Evolutionary conservation across 2,797 vertebrate genomes (phyloP), one percentile per base, ranked within the genome.

Genomic region (Muscicapa striata): DNA sequence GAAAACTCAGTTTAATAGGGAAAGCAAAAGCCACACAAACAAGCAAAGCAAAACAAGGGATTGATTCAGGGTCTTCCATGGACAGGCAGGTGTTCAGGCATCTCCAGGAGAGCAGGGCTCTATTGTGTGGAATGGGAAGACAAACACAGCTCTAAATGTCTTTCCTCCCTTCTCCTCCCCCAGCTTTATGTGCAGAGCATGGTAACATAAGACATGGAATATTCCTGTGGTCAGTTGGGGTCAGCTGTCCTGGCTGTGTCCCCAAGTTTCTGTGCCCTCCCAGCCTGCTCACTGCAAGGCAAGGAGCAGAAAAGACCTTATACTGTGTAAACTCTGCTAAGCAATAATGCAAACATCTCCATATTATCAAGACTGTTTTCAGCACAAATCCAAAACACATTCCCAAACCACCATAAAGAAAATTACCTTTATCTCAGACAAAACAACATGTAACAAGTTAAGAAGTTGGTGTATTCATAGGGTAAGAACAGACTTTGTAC

Each of bases 131-230:
- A 66, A 29, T 5, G 10, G n/a, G 57, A 70, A 62, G 67, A 46
- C 8, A 69, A 83, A 45, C 9, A 17, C 2, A 0, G 4, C 36
- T 51, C n/a, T 13, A 10, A 54, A 40, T 1, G 2, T 15, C 30
- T 34, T 10, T 11, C 51, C 12, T 22, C 72, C 10, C 38, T 59
- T 27, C 36, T 76, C 30, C 34, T n/a, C n/a, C 18, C 23, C 13
- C 48, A 40, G 24, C 10, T 79, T 20, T 17, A 57, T 6, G 14
- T 13, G 23, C 23, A n/a, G 52, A 19, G 15, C 17, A 61, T n/a
- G 62, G 69, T 2, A 5, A 19, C 41, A 15, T 4, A 74, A 27
- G 27, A 15, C 45, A 7, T 9, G 27, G 36, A 13, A 19, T 51
- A 61, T 24, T 48, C 5, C 66, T 74, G 8, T 21, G n/a, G 40